Conservation (phyloP, 2,797 vertebrate species). For the Myotis planiceps region DNA sequence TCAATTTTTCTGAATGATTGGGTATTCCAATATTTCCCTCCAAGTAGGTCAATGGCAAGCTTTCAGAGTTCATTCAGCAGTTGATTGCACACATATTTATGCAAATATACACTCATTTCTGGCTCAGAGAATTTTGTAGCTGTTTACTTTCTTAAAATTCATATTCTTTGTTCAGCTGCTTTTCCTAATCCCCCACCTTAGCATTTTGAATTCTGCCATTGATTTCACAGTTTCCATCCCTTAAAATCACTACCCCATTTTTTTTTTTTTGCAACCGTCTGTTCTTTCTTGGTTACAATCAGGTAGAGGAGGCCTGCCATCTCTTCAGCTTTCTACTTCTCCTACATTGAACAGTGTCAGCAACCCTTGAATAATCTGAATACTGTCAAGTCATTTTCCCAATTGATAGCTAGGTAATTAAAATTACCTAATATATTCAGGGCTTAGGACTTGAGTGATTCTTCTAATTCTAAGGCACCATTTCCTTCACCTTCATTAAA, state of each 20-base stretch:
- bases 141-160: conserved; percentile 60
- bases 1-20: conserved; percentile 50
- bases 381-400: conserved; percentile 45
- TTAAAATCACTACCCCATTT: conserved; percentile 14
- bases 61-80: conserved; percentile 23
- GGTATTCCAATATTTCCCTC: background rate
- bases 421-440: conserved; percentile 8
- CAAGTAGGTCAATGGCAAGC: conserved; percentile 19
- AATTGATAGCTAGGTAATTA: conserved; percentile 43
- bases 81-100: background rate
- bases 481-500: conserved; percentile 37
- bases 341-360: conserved; percentile 32
- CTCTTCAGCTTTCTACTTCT: conserved; percentile 29
- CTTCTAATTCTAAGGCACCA: background rate
- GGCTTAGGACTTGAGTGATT: background rate
- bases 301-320: background rate
- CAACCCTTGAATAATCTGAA: background rate
- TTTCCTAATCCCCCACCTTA: conserved; percentile 56
- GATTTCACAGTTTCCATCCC: conserved; percentile 48
- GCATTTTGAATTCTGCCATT: conserved; percentile 46
- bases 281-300: background rate
- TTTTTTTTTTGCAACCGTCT: conserved; percentile 22
- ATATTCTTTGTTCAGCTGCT: conserved; percentile 61
- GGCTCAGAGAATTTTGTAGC: conserved; percentile 25
- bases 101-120: conserved; percentile 39